Evolutionary conservation across 2,113 vertebrate species (phyloP).

Genomic region (Corydoras sp.): DNA sequence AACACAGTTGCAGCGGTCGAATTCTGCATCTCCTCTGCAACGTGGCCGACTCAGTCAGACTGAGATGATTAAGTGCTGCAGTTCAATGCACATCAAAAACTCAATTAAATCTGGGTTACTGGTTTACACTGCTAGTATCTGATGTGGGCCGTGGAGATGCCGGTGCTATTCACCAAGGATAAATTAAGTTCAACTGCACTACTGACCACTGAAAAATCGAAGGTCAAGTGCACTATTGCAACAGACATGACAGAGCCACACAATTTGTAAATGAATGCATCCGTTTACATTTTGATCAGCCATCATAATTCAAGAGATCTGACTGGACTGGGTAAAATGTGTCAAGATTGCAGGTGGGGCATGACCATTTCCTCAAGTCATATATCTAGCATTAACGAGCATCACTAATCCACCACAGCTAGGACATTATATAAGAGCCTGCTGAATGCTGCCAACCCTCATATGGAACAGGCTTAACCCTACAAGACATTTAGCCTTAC

Average conservation of each 20-base stretch:
- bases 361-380: neutral
- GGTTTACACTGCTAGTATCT: conserved; percentile 57
- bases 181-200: conserved; percentile 63
- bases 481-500: conserved; percentile 55
- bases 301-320: no score
- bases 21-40: conserved; percentile 29
- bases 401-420: conserved; percentile 3
- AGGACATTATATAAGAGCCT: conserved; percentile 21
- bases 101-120: conserved; percentile 74
- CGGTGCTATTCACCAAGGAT: conserved; percentile 57
- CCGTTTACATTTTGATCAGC: neutral
- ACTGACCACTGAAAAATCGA: conserved; percentile 41
- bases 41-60: conserved; percentile 31
- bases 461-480: conserved; percentile 57
- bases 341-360: neutral
- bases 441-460: conserved; percentile 31
- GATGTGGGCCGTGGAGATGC: conserved; percentile 52
- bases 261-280: neutral
- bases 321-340: no score
- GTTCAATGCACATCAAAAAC: conserved; percentile 51
- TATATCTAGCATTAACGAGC: neutral
- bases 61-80: conserved; percentile 31
- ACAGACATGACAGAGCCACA: neutral
- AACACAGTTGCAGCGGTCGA: conserved; percentile 22
- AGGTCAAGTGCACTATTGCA: conserved; percentile 11